Conservation (phyloP, 53 echinoderm and acorn worm species). For the Mesocentrotus franciscanus region DNA sequence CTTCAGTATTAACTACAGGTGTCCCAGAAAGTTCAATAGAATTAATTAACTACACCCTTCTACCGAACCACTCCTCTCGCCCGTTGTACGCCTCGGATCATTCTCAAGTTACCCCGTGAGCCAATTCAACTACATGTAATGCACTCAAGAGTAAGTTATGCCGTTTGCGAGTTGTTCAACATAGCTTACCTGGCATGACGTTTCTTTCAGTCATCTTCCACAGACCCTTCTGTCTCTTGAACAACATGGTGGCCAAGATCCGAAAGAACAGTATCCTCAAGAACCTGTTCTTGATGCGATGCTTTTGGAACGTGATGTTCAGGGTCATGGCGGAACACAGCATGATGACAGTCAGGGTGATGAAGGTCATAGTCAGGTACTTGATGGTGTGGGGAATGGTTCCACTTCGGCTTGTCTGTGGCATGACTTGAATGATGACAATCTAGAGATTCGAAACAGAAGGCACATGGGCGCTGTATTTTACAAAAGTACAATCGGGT, state of each 20-base stretch:
- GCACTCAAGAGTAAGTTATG: background rate
- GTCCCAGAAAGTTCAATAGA: no score
- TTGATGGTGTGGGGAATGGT: background rate
- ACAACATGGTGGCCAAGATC: conserved; percentile 23
- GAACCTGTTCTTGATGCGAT: background rate
- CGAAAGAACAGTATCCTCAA: conserved; percentile 20
- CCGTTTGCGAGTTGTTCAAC: background rate
- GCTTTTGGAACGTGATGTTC: background rate
- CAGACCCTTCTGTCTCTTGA: conserved; percentile 12
- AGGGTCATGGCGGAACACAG: background rate
- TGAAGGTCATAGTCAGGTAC: background rate
- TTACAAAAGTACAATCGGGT: no score
- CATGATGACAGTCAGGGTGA: background rate
- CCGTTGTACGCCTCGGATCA: no score
- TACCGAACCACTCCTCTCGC: no score
- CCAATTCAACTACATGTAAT: no score
- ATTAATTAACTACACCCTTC: no score
- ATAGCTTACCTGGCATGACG: background rate
- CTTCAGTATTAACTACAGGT: no score
- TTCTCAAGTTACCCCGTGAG: no score
- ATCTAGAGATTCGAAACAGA: background rate
- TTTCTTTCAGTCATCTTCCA: background rate
- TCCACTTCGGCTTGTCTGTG: background rate
- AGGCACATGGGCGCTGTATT: no score
- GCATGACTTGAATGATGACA: background rate